Evolutionary conservation across 2,797 vertebrate species (phyloP).

Genomic region (Poecilia wingei): DNA sequence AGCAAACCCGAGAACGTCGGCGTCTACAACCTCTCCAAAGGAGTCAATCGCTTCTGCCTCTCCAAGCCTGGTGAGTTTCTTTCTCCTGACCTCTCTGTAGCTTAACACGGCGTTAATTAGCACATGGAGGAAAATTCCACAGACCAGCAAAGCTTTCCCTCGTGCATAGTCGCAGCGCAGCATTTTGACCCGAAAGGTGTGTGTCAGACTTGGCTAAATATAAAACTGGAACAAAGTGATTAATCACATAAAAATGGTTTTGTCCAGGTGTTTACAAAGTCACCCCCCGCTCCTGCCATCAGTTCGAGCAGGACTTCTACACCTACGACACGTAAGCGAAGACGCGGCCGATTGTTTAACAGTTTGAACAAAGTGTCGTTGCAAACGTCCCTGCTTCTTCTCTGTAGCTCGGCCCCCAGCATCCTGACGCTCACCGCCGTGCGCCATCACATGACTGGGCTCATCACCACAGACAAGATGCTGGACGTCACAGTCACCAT

Average conservation of each 20-base stretch:
- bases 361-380: not conserved
- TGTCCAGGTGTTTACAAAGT: constrained; percentile 95
- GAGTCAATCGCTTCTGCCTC: constrained; percentile 97
- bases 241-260: constrained; percentile 58
- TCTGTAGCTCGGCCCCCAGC: constrained; percentile 90
- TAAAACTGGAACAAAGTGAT: constrained; percentile 58
- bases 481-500: constrained; percentile 95
- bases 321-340: constrained; percentile 94
- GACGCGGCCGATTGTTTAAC: not conserved
- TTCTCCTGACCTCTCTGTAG: constrained; percentile 32
- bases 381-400: constrained; percentile 3
- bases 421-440: constrained; percentile 95
- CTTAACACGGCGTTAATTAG: constrained; percentile 53
- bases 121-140: constrained; percentile 30
- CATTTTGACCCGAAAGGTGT: constrained; percentile 45
- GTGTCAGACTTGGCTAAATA: constrained; percentile 54
- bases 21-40: constrained; percentile 97
- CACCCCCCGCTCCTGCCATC: constrained; percentile 97
- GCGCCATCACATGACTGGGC: constrained; percentile 94
- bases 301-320: constrained; percentile 96
- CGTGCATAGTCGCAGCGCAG: constrained; percentile 28
- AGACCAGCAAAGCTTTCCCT: constrained; percentile 34
- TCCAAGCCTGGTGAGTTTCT: constrained; percentile 91
- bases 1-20: constrained; percentile 97
- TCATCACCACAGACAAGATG: constrained; percentile 93